Base-by-base conservation (phyloP, 1,140 invertebrate genomes). In the Drosophila bifasciata region DNA sequence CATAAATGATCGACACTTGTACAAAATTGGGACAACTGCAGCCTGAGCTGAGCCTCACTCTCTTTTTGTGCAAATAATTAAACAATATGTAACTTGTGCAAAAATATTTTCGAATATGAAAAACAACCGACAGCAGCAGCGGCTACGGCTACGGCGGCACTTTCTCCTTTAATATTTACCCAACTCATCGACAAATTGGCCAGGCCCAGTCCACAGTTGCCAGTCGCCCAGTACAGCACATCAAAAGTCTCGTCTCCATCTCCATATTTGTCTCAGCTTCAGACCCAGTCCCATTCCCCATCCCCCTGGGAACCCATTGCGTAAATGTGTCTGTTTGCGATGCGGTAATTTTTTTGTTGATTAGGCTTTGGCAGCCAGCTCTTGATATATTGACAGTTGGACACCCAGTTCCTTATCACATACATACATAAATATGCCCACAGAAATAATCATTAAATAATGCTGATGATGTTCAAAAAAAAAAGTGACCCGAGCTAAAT, bases 81-180 rank as follows among this genome's bases (percentile, higher is more conserved):
- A 75, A 75, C 72, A 75, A 75, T 66, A 75, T 75, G 71, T 75
- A 74, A 74, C 71, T 66, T 75, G 72, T 75, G 72, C 72, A 75
- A 75, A 75, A 75, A 75, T 66, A 66, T 75, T 75, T 75, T 62
- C 41, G 71, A 74, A 68, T 36, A 56, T 41, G 49, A 68, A 68
- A 68, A 46, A 68, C 64, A 55, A 16, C 32, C 21, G 56, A 48
- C 3, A 56, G 41, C 41, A 66, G 48, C 60, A 46, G 56, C 49
- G n/a, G n/a, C n/a, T n/a, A n/a, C 23, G 69, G 61, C 51, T 4
- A 11, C 32, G 44, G 41, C 73, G 51, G 63, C 72, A 76, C 73
- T 76, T 76, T 76, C 73, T 76, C 73, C 73, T 59, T 76, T 76
- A 76, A 69, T 76, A 76, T 76, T 76, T 76, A 76, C 73, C 71